Evolutionary conservation across 2,113 vertebrate genomes (phyloP).

Genomic region (Alligator sinensis): DNA sequence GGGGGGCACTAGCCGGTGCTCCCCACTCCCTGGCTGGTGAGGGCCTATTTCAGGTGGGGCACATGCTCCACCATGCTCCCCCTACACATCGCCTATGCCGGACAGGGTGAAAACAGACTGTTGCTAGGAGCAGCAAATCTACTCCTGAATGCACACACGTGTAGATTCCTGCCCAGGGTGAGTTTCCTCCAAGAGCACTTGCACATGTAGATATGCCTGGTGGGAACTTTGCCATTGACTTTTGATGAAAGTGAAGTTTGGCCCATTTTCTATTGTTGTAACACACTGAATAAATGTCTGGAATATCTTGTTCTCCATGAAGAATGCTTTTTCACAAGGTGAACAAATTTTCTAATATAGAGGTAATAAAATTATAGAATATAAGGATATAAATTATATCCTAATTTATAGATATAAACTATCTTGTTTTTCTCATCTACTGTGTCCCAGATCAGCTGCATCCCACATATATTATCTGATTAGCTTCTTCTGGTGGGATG

Average conservation of each 20-base stretch:
- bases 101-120: no score
- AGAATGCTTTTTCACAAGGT: neutral
- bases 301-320: conserved; percentile 13
- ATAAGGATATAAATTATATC: conserved; percentile 1
- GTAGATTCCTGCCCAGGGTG: no score
- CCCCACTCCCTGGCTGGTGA: no score
- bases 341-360: conserved; percentile 13
- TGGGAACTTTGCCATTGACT: neutral
- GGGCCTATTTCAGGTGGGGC: no score
- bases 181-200: no score
- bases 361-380: conserved; percentile 22
- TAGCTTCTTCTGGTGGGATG: conserved; percentile 2
- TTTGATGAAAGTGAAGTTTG: rapidly evolving
- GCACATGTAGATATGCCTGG: no score
- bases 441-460: conserved; percentile 46
- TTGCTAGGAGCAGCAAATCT: no score
- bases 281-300: neutral
- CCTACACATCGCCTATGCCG: no score
- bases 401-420: no score
- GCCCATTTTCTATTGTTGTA: neutral
- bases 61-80: no score
- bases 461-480: neutral
- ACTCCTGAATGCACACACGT: no score
- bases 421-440: conserved; percentile 23
- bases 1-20: no score